Base-by-base conservation (phyloP, 2,888 invertebrate species). In the Hypolimnas misippus region DNA sequence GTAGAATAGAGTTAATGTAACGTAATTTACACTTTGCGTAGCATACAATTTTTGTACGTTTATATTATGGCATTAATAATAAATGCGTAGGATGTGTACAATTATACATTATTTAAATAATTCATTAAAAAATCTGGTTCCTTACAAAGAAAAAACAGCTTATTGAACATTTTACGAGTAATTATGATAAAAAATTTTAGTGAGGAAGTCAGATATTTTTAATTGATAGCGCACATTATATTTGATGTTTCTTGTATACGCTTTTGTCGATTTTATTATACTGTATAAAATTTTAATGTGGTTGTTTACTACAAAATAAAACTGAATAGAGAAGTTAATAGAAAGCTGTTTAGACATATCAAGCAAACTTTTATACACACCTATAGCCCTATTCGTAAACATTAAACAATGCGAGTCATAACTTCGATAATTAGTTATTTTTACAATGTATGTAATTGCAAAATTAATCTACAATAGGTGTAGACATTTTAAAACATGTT, bases 1-100 rank as follows among this genome's bases (percentile, higher is more conserved):
- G 25, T 60, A 54, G 46, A 29, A 25, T 46, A 54, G 38, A 46
- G 17, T 6, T 25, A 59, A 35, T 33, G 42, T 57, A 52, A 52
- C 31, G 51, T 33, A 54, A 49, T 29, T 46, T 25, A 60, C 53
- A 46, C 16, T 21, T 51, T 14, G 29, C 16, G 49, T 62, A 65
- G 59, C 35, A 52, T 71, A 62, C 63, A 65, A 68, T 19, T 72
- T 72, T 72, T 72, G 66, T 72, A 72, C 70, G 67, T 72, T 72
- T 72, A 67, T 72, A 72, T 69, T 49, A 69, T 61, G 56, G 57
- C 25, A 56, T 55, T 52, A 42, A 19, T 63, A 55, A 33, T 14
- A 53, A 44, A 58, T 58, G 51, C 42, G 50, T 63, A 58, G 49
- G 51, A 25, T 16, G 19, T 17, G 33, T 49, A 49, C 25, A 49